Conservation (phyloP, 1,140 invertebrate species). For the Antheraea pernyi region DNA sequence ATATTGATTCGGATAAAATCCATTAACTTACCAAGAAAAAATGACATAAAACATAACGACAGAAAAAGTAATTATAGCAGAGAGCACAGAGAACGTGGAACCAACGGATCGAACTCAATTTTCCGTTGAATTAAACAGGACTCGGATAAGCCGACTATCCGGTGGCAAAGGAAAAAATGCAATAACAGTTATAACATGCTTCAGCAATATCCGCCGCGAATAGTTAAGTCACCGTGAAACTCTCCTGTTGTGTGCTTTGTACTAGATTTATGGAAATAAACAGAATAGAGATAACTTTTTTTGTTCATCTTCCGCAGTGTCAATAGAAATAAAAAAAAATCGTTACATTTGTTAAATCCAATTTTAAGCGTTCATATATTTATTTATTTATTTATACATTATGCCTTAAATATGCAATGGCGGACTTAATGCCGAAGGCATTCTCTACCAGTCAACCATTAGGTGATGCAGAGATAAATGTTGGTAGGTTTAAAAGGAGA, state of each 20-base stretch:
- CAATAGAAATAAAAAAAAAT: too few relatives aligned
- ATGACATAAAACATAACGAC: not conserved
- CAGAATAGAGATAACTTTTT: too few relatives aligned
- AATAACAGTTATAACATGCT: conserved; percentile 4
- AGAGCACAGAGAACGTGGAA: not conserved
- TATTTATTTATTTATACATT: too few relatives aligned
- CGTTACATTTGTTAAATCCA: too few relatives aligned
- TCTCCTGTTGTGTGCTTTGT: not conserved
- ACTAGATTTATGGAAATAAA: not conserved
- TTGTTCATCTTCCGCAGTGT: too few relatives aligned
- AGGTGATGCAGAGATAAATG: too few relatives aligned
- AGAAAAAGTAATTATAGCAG: conserved; percentile 1
- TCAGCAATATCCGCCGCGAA: not conserved
- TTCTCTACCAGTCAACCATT: too few relatives aligned
- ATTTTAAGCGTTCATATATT: too few relatives aligned
- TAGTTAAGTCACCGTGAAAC: conserved; percentile 1
- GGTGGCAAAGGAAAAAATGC: not conserved
- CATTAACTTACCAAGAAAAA: not conserved
- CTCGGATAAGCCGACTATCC: conserved; percentile 7
- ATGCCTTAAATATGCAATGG: too few relatives aligned
- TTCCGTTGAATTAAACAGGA: conserved; percentile 12
- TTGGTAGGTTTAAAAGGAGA: too few relatives aligned
- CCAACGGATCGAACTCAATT: conserved; percentile 11
- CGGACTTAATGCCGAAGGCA: too few relatives aligned
- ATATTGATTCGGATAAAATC: too few relatives aligned